phyloP scores from a whole-genome alignment of 2,888 invertebrate genomes.

The Odontocerum albicorne region DNA sequence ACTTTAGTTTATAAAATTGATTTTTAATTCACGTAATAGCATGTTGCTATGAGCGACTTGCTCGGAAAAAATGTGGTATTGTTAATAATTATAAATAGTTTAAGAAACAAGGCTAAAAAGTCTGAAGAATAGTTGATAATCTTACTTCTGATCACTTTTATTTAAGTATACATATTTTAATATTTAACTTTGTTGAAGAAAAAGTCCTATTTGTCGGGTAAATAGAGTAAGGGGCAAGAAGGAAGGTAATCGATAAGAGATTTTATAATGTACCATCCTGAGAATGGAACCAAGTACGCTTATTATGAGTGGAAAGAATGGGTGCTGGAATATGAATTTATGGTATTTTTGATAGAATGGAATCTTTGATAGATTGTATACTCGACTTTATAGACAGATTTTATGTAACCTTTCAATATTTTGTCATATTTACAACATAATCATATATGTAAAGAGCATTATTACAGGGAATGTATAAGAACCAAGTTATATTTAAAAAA shows the following conservation, averaged over 20 bases:
- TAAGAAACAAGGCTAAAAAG: constrained; percentile 9
- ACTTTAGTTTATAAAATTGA: background rate
- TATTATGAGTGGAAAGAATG: constrained; percentile 10
- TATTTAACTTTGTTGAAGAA: constrained; percentile 5
- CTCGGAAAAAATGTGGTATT: background rate
- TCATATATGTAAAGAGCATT: constrained; percentile 9
- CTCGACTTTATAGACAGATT: no score
- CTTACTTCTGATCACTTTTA: background rate
- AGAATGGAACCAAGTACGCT: background rate
- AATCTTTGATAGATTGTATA: no score
- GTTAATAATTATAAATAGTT: constrained; percentile 2
- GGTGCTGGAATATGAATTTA: constrained; percentile 16
- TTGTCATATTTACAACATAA: constrained; percentile 9
- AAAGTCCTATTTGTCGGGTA: background rate
- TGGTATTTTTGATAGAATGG: constrained; percentile 18
- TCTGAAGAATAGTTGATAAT: constrained; percentile 12
- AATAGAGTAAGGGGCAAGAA: no score
- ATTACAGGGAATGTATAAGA: constrained; percentile 25
- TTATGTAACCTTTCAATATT: no score
- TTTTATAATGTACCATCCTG: no score
- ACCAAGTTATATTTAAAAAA: constrained; percentile 26
- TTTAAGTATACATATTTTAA: constrained; percentile 6
- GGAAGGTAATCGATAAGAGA: no score
- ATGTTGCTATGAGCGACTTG: background rate
- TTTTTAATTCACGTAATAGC: no score